Base-by-base conservation (phyloP, 2,888 invertebrate genomes). In the Cosmia trapezina region DNA sequence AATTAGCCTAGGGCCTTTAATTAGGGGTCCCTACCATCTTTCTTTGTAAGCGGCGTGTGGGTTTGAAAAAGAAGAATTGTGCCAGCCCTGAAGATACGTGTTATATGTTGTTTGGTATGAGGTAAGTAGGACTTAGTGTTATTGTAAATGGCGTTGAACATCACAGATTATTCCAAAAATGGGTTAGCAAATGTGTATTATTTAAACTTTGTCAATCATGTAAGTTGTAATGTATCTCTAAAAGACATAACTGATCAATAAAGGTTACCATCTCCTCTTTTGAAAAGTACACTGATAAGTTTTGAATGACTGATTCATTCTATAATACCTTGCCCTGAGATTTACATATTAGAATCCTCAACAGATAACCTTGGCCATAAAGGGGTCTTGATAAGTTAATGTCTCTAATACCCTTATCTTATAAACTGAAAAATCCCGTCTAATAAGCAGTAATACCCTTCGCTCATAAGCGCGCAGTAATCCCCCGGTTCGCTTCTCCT, bases 1-100 rank as follows among this genome's bases (percentile, higher is more conserved):
- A 90, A 90, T 90, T 90, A 90, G 86, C 84, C 86, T 73, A 69
- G 76, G 73, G 76, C 56, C 76, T 78, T 86, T 86, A 83, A 86
- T 86, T 87, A 82, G 76, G 76, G 73, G 43, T 2, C 37, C 62
- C 61, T 64, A 45, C 65, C 60, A 64, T 78, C 76, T 68, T 70
- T 78, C 73, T 73, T 75, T 75, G 76, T 73, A 69, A 47, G 45
- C 57, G 51, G 49, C 60, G 59, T 54, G 56, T 60, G 43, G 19
- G 41, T 73, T 80, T 69, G 61, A 66, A 78, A 69, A 51, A 63
- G 62, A 61, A 64, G 43, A 67, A 45, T 67, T 60, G 45, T 43
- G 63, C 8, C 37, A 72, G 33, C 12, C 28, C 56, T 70, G 41
- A 33, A 56, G 62, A 19, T 45, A 45, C 6, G 37, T 45, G 14